Evolutionary conservation across 2,888 invertebrate genomes (phyloP).

Genomic region (Chrysotoxum bicinctum): DNA sequence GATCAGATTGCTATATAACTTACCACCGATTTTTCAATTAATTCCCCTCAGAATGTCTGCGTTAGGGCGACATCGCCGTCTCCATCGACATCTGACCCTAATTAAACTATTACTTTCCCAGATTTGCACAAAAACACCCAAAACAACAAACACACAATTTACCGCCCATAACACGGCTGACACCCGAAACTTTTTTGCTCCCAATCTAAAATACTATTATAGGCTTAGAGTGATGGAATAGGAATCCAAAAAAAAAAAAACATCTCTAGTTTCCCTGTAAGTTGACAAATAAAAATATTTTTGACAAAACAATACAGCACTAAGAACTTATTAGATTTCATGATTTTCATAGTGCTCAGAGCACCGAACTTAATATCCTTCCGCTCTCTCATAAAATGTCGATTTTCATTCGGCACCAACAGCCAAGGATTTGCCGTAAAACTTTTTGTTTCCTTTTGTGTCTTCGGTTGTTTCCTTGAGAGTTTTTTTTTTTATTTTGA

Average conservation of each 20-base stretch:
- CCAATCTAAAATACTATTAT: constrained; percentile 23
- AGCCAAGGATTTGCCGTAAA: constrained; percentile 30
- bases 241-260: neutral
- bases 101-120: constrained; percentile 50
- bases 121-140: constrained; percentile 13
- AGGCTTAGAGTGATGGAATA: neutral
- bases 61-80: neutral
- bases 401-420: neutral
- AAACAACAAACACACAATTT: constrained; percentile 21
- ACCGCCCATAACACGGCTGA: neutral
- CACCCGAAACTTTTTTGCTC: constrained; percentile 14
- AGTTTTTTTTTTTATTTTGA: neutral
- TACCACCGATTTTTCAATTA: constrained; percentile 22
- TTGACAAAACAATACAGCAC: constrained; percentile 46
- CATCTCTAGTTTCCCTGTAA: neutral
- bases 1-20: constrained; percentile 11
- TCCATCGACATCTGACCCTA: constrained; percentile 15
- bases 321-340: constrained; percentile 51
- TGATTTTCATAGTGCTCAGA: constrained; percentile 35
- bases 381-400: constrained; percentile 26
- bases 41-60: constrained; percentile 20
- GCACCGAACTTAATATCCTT: constrained; percentile 41
- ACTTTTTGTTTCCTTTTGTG: constrained; percentile 21
- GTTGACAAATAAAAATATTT: constrained; percentile 30
- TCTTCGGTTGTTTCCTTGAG: neutral